Conservation (phyloP, 2,888 invertebrate genomes). For the Julus scanicus region DNA sequence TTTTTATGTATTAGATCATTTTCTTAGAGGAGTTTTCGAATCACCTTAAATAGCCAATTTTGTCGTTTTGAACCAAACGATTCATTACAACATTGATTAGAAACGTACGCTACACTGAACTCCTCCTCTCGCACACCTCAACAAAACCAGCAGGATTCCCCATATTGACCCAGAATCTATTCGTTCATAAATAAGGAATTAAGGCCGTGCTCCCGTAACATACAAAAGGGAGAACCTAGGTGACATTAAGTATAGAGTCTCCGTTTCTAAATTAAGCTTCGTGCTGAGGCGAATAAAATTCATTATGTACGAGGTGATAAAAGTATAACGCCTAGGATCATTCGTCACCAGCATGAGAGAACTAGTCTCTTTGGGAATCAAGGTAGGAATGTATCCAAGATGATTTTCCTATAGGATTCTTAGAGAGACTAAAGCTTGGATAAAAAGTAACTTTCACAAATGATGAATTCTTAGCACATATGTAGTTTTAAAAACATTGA, state of each 20-base stretch:
- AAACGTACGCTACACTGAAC: background rate
- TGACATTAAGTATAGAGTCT: background rate
- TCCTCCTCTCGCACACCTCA: background rate
- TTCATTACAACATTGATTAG: background rate
- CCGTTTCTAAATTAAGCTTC: background rate
- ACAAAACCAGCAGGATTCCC: background rate
- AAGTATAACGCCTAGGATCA: background rate
- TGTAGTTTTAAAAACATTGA: too few species aligned
- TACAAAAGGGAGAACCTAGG: background rate
- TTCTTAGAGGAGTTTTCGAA: too few species aligned
- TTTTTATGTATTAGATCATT: too few species aligned
- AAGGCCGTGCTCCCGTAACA: background rate
- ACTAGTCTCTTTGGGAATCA: background rate
- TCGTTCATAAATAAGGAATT: slow-evolving; percentile 9
- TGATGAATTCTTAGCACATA: too few species aligned
- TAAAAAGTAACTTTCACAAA: too few species aligned
- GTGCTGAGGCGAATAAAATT: background rate
- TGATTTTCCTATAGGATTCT: too few species aligned
- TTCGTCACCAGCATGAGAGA: background rate
- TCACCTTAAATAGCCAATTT: background rate
- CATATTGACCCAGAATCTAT: background rate
- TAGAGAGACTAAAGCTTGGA: too few species aligned
- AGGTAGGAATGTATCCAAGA: background rate
- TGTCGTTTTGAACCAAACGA: background rate
- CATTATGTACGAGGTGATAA: background rate